phyloP scores from a whole-genome alignment of 2,113 vertebrate genomes.

The Nycticebus coucang region DNA sequence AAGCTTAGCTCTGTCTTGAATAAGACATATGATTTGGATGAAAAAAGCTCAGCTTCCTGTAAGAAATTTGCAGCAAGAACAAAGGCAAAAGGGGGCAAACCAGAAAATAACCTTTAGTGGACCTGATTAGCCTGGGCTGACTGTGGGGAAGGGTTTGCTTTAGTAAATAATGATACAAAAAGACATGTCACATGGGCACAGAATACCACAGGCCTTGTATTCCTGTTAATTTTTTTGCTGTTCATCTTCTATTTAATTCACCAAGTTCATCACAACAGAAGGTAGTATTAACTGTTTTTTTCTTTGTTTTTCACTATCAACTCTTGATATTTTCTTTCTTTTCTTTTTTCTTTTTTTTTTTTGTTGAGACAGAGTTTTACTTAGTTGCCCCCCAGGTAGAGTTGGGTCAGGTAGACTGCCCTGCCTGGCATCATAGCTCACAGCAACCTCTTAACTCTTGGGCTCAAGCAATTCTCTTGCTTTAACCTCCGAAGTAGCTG shows the following conservation, averaged over 20 bases:
- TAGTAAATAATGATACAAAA: neutral
- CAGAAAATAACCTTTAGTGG: neutral
- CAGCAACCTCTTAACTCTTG: no score
- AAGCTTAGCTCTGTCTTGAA: neutral
- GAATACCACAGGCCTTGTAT: neutral
- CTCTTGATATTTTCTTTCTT: neutral
- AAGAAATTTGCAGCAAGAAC: neutral
- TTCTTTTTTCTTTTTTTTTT: no score
- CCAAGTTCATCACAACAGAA: neutral
- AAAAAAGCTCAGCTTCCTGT: neutral
- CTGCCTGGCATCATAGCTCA: no score
- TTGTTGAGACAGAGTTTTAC: no score
- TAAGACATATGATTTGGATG: neutral
- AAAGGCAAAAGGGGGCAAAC: neutral
- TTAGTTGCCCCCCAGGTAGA: no score
- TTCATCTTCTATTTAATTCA: neutral
- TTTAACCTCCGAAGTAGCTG: no score
- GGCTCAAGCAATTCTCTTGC: no score
- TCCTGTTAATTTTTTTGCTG: neutral
- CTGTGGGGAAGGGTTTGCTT: neutral
- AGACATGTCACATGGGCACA: neutral
- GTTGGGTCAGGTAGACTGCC: no score
- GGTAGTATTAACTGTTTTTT: neutral
- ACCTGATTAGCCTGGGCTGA: neutral
- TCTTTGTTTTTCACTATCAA: neutral